phyloP scores from a whole-genome alignment of 2,113 vertebrate species.

The Zosterops hypoxanthus region DNA sequence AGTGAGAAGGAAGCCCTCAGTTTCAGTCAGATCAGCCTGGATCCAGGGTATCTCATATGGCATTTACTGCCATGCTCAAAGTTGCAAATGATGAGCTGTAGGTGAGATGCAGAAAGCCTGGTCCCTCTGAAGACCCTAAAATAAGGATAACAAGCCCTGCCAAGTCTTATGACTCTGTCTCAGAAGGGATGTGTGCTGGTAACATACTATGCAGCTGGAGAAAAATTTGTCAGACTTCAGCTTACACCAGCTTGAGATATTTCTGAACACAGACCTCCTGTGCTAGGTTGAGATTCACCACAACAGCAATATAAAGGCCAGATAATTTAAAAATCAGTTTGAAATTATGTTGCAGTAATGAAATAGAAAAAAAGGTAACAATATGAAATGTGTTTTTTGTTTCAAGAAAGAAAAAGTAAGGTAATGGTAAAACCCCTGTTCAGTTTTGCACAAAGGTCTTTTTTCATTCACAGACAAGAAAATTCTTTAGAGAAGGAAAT shows the following conservation, averaged over 20 bases:
- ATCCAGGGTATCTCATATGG: not conserved
- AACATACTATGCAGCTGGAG: not conserved
- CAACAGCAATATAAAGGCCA: not conserved
- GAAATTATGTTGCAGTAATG: not conserved
- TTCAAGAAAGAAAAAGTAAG: not conserved
- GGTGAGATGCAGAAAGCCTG: not conserved
- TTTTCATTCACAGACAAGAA: not conserved
- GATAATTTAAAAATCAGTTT: not conserved
- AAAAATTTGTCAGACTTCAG: not conserved
- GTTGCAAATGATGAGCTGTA: not conserved
- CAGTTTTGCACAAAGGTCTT: not conserved
- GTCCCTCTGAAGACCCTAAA: not conserved
- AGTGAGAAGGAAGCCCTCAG: not conserved
- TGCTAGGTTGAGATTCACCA: not conserved
- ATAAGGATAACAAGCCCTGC: not conserved
- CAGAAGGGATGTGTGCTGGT: not conserved
- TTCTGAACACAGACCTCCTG: not conserved
- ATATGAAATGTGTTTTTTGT: not conserved
- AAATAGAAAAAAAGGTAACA: not conserved
- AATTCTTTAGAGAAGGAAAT: not conserved
- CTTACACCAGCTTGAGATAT: not conserved
- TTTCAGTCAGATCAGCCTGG: not conserved
- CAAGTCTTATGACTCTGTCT: not conserved
- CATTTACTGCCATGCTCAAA: not conserved
- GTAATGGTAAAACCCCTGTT: not conserved